These are phyloP conservation scores for Isotomurus palustris DNA, from an alignment of 2,888 invertebrate species.

Conservation along the genomic window DNA sequence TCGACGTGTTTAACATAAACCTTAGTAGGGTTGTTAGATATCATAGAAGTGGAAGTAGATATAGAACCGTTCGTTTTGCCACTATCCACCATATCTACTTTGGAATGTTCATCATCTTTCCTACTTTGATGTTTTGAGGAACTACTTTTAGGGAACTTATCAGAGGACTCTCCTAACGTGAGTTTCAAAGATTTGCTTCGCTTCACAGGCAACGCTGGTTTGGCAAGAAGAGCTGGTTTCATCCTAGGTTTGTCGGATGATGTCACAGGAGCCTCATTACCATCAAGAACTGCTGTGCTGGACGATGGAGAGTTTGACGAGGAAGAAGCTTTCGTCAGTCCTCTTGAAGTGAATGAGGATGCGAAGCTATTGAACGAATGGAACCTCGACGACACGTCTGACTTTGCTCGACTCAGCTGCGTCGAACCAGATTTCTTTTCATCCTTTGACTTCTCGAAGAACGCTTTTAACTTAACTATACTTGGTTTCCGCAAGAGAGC, in stretches of 20 bases:
- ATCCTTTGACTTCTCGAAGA: conserved; percentile 48
- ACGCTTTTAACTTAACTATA: conserved; percentile 49
- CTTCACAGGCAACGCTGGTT: conserved; percentile 49
- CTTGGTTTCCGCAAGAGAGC: conserved; percentile 48
- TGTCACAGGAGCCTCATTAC: conserved; percentile 5
- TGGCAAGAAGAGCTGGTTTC: conserved; percentile 39
- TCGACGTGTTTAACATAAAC: conserved; percentile 44
- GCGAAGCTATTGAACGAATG: conserved; percentile 34
- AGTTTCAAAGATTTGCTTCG: conserved; percentile 51
- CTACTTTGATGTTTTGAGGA: no score
- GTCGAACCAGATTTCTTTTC: conserved; percentile 30
- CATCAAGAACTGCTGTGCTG: conserved; percentile 7
- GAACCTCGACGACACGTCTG: conserved; percentile 44
- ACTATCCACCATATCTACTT: no score
- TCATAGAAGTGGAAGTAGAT: neutral
- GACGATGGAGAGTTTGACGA: neutral
- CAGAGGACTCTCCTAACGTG: neutral
- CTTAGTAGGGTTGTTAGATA: conserved; percentile 32
- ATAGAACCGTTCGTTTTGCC: neutral
- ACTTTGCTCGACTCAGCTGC: conserved; percentile 43
- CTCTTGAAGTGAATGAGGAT: conserved; percentile 19
- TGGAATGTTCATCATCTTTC: no score
- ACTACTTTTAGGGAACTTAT: no score
- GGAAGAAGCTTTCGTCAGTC: neutral
- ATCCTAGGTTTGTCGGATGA: conserved; percentile 23